Base-by-base conservation (phyloP, 2,888 invertebrate species). In the Ennomos quercinarius region DNA sequence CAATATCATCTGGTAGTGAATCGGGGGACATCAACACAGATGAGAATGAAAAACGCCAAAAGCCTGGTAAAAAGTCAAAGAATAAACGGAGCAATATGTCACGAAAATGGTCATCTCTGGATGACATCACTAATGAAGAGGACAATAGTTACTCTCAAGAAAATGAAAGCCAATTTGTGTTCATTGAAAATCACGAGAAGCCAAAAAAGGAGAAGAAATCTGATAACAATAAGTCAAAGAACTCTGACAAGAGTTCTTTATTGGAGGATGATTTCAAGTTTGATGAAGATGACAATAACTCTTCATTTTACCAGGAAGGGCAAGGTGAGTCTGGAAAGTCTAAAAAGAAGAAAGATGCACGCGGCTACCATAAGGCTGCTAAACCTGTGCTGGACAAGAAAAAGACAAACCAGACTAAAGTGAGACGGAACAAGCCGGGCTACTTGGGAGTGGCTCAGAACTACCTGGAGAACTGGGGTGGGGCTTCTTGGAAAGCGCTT, bases 51-150 rank as follows among this genome's bases (percentile, higher is more conserved):
- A 89, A 93, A 69, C 80, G 81, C 66, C 78, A 83, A 56, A 87
- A 90, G 68, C 78, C 84, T 8, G 83, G 78, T 58, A 88, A 92
- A 68, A 86, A 86, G 65, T 80, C 86, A 1, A 90, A 89, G 66
- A 93, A 91, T 72, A 93, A 92, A 68, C 81, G 85, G 8, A 87
- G 79, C 70, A 91, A 87, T 49, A 84, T 89, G 57, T 79, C 89
- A 9, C 85, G 94, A 37, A 94, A 94, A 78, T 95, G 95, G 95
- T 94, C 94, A 34, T 94, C 94, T 10, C 79, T 95, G 27, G 94
- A 94, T 71, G 90, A 93, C 55, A 83, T 92, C 13, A 83, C 89
- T 2, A 91, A 89, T 68, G 91, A 92, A 68, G 90, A 89, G 68
- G 86, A 86, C 38, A 70, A 85, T 39, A 71, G 64, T 53, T 88